Percentiles rank a stretch among this genome's conserved stretches.
phyloP scores from a whole-genome alignment of 2,113 vertebrate genomes.

The Crotalus tigris region DNA sequence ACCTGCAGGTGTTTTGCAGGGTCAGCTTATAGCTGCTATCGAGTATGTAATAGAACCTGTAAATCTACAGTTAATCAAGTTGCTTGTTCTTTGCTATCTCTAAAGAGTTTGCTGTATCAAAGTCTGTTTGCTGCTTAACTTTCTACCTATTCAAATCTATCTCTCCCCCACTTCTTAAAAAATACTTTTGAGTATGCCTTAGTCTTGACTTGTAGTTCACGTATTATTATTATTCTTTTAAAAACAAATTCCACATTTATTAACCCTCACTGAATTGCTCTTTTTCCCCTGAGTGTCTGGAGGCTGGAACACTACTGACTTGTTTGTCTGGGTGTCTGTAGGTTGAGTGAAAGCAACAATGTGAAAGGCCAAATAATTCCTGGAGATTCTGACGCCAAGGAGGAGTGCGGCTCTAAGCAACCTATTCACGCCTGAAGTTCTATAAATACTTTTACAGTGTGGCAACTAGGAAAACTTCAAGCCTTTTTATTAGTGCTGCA shows the following conservation, averaged over 20 bases:
- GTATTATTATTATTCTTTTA: slow-evolving; percentile 35
- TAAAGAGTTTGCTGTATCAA: background rate
- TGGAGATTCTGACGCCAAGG: slow-evolving; percentile 68
- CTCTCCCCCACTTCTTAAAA: background rate
- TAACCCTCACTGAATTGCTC: slow-evolving; percentile 60
- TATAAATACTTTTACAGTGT: slow-evolving; percentile 84
- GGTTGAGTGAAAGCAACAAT: slow-evolving; percentile 70
- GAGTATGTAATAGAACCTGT: background rate
- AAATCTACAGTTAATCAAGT: too few species aligned
- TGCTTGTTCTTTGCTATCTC: background rate
- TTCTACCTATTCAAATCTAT: background rate
- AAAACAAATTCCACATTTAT: slow-evolving; percentile 41
- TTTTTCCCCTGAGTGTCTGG: slow-evolving; percentile 37
- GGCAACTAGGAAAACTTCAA: slow-evolving; percentile 78
- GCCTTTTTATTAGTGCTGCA: slow-evolving; percentile 74
- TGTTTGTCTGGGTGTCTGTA: slow-evolving; percentile 58
- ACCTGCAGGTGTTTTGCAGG: background rate
- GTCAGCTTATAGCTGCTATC: background rate
- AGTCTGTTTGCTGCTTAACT: background rate
- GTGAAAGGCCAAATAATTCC: slow-evolving; percentile 69
- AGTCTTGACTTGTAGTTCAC: background rate
- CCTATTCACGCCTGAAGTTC: slow-evolving; percentile 70
- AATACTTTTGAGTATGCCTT: background rate
- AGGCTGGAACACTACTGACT: slow-evolving; percentile 64
- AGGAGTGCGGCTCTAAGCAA: slow-evolving; percentile 61